Base-by-base conservation (phyloP, 1,140 invertebrate species). In the Chrysomallon squamiferum region DNA sequence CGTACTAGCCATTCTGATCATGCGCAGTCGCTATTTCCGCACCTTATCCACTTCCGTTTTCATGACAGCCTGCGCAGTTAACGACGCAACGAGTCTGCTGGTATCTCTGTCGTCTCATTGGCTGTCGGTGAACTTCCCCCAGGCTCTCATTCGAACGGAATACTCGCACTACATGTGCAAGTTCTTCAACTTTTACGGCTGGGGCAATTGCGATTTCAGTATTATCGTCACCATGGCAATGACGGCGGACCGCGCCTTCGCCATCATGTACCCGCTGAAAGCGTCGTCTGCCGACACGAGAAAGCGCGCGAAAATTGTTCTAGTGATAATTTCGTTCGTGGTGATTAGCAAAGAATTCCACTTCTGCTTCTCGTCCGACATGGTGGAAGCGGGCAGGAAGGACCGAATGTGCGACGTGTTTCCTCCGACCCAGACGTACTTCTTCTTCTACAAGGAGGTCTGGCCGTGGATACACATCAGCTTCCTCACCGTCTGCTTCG, bases 161-260 rank as follows among this genome's bases (percentile, higher is more conserved):
- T 59, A 54, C 9, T 68, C 71, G 15, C 59, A 70, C 50, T 13
- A 62, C 25, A 73, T 77, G 68, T 79, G 77, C 56, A 74, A 75
- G 38, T 79, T 77, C 58, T 72, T 79, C 33, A 74, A 79, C 50
- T 79, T 77, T 52, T 77, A 74, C 59, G 77, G 77, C 11, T 76
- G 70, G 66, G 70, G 75, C 61, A 74, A 73, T 56, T 71, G 71
- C 52, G 77, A 77, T 56, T 63, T 74, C n/a, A 76, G 72, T 45
- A 74, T 79, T 33, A 56, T 76, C n/a, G 57, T 79, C 18, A 75
- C 72, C 15, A 70, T 71, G 0, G 63, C 68, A 2, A 79, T 79
- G 77, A 79, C 71, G 6, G 66, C 70, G n/a, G 75, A 77, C 33
- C 50, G 75, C 20, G 72, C 75, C 0, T 60, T 72, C n/a, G 77